Conservation (phyloP, 2,797 vertebrate genomes). For the Notolepis coatsorum region DNA sequence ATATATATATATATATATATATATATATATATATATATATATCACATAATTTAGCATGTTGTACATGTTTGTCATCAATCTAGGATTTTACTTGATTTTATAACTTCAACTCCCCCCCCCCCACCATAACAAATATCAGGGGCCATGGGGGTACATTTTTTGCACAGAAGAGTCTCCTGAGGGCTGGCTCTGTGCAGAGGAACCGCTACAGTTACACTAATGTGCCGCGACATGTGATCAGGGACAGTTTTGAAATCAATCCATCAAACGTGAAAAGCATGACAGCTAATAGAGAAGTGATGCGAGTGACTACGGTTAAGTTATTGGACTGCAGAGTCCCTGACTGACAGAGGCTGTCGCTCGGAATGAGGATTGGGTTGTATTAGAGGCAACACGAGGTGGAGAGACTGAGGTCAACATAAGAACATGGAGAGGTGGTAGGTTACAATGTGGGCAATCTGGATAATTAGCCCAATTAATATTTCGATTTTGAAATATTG, state of each 20-base stretch:
- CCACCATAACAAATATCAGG: background rate
- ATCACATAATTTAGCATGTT: constrained; percentile 11
- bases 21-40: background rate
- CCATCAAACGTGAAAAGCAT: constrained; percentile 47
- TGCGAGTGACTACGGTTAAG: constrained; percentile 31
- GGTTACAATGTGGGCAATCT: constrained; percentile 22
- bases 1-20: no score
- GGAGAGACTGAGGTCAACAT: constrained; percentile 38
- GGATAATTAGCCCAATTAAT: background rate
- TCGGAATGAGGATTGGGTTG: constrained; percentile 19
- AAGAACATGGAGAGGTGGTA: constrained; percentile 25
- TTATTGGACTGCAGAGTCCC: constrained; percentile 3
- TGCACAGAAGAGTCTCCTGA: background rate
- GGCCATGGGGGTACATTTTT: constrained; percentile 10
- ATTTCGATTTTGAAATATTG: constrained; percentile 7
- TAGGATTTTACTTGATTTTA: background rate
- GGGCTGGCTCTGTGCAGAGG: background rate
- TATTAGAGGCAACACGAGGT: constrained; percentile 29
- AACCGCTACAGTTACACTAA: constrained; percentile 29
- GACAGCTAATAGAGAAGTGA: constrained; percentile 26
- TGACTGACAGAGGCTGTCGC: constrained; percentile 9
- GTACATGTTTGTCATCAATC: constrained; percentile 3
- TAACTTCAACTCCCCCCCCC: background rate
- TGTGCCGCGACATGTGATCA: constrained; percentile 25
- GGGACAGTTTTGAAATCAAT: constrained; percentile 39